Percentiles rank a stretch among this genome's conserved stretches.
phyloP scores from a whole-genome alignment of 2,888 invertebrate species.

The Diaperis boleti region DNA sequence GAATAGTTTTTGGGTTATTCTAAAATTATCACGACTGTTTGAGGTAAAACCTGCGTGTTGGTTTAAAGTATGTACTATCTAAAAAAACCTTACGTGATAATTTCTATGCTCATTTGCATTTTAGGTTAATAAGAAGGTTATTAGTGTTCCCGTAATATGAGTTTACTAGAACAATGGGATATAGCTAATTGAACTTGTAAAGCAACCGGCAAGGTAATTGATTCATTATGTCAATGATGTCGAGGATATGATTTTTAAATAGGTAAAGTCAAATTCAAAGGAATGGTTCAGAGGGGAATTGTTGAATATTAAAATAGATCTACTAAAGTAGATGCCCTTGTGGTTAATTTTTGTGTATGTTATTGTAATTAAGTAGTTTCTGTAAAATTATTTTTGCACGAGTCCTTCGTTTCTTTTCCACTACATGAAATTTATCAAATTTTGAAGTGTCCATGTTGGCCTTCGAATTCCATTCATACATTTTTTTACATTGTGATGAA shows the following conservation, averaged over 20 bases:
- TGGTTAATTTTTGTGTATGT: not conserved
- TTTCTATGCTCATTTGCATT: not conserved
- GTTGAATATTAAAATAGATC: not conserved
- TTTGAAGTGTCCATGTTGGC: not conserved
- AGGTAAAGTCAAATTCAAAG: too few species aligned
- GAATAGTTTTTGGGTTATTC: conserved; percentile 33
- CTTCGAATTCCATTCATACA: too few species aligned
- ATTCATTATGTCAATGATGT: not conserved
- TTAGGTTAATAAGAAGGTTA: not conserved
- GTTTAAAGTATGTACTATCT: too few species aligned
- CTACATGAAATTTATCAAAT: too few species aligned
- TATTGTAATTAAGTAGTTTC: not conserved
- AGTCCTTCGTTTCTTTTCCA: too few species aligned
- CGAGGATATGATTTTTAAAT: too few species aligned
- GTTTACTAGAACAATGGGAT: not conserved
- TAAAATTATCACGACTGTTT: conserved; percentile 22
- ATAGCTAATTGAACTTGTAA: not conserved
- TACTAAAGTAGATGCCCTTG: not conserved
- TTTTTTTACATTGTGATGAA: not conserved
- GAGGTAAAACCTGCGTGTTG: conserved; percentile 22
- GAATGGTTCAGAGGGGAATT: too few species aligned
- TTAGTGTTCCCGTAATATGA: not conserved
- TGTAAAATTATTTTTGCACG: not conserved
- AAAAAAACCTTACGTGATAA: not conserved
- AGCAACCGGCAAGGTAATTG: not conserved